Evolutionary conservation across 2,888 invertebrate genomes (phyloP), one percentile per base, ranked within the genome.

Genomic region (Leucoptera coffeella): DNA sequence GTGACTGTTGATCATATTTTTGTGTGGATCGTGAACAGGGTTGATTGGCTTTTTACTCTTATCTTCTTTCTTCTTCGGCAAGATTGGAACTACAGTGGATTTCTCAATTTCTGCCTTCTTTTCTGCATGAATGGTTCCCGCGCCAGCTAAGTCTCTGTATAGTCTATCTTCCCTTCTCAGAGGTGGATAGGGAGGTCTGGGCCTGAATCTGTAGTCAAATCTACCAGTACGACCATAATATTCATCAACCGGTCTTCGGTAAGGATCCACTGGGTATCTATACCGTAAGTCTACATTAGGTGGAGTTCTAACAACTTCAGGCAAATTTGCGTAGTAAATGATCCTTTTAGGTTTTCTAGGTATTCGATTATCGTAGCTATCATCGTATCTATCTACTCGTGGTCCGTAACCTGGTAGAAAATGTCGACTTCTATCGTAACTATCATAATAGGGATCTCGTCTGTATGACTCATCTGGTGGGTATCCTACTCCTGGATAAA

Each of bases 291-390:
- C 75, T 7, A 75, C 74, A 37, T 65, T 73, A 6, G 77, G 73
- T 12, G 77, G 77, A 12, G 76, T 73, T 27, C 81, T 58, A 1
- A 80, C 76, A 3, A 81, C 75, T 48, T 82, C 82, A 7, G 82
- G 82, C 14, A 82, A 50, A 42, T 80, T 80, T 1, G 82, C 80
- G 37, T 82, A 82, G 42, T 82, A 82, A 29, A 82, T 79, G 28
- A 82, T 78, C 30, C 82, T 67, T 38, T 74, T 74, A 5, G 74
- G 75, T 40, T 73, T 74, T 27, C 65, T 48, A 3, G 64, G 55
- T 6, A 62, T 43, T 29, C 45, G 47, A 36, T 58, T 62, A 33
- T 69, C 64, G 28, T 61, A 58, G 3, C 40, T 38, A 14, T 64
- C 67, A 30, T 73, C 71, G 37, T 56, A 69, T 38, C 64, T 50